Base-by-base conservation (phyloP, 2,797 vertebrate species). In the Onychomys arenicola region DNA sequence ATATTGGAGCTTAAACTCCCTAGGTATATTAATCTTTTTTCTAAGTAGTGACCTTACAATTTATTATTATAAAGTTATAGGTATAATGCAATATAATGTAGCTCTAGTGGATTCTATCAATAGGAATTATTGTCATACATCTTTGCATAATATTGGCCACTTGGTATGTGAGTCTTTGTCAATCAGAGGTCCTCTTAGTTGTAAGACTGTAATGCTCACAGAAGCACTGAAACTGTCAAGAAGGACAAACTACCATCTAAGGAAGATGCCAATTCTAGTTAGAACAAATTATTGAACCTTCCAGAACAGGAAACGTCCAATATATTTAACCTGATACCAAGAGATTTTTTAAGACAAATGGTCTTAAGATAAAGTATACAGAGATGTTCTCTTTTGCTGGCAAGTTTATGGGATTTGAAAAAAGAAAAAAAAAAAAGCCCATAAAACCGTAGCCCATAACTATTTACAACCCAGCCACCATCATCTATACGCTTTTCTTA, bases 271-370 rank as follows among this genome's bases (percentile, higher is more conserved):
- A 80, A 12, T 94, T 93, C 21, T 29, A 86, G 63, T 69, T 69
- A 90, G 77, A 86, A 96, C 83, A 32, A 94, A 86, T 80, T 83
- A 52, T 37, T 93, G 21, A 1, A 65, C 6, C 5, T 86, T 95
- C 55, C 34, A 89, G 37, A 63, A n/a, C 85, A 8, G 37, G 82
- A 95, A 90, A 3, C 1, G 43, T 78, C 67, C 67, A 86, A 32
- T 96, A 86, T 95, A 95, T 96, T 93, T 92, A 90, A 83, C 2
- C 34, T 91, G 73, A 21, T 67, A 94, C 59, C 40, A 59, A 80
- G 65, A 91, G 59, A 73, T 65, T n/a, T 91, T 85, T 85, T 92
- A 88, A 94, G 90, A 96, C 3, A 23, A 93, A 89, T 40, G 1
- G 23, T 59, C 6, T 57, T 85, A 82, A 96, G 61, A 96, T 73